Evolutionary conservation across 1,140 invertebrate genomes (phyloP), one percentile per base, ranked within the genome.

Genomic region (Whitmania pigra): DNA sequence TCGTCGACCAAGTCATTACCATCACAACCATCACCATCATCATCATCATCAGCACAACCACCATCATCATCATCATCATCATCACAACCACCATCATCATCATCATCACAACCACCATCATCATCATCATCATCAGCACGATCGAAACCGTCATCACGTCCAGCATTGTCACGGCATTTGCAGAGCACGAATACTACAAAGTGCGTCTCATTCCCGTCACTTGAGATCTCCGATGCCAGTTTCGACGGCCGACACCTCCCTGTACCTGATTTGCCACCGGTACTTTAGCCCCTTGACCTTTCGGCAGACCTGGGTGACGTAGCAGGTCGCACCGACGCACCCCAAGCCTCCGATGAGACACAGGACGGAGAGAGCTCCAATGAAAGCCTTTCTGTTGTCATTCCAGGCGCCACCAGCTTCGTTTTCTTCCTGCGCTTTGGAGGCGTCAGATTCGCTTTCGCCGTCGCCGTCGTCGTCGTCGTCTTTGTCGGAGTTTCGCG

Each of bases 191-290:
- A 49, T 0, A 49, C 43, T 49, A 17, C 43, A 49, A 11, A n/a
- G n/a, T 17, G 43, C 11, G 0, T 49, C 43, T 17, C 43, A 13
- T 36, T 2, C n/a, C 31, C 31, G 9, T 49, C 43, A 49, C 43
- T 49, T 49, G 11, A 49, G 43, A 49, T 49, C 43, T 49, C 43
- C 43, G 43, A 49, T 49, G 43, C 43, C 15, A 13, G 69, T 70
- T n/a, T 74, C 73, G 17, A 74, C 73, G 18, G 72, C 71, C 25
- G 73, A 74, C 25, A 74, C 71, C 49, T 74, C 73, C 40, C 73
- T 29, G 60, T 74, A 74, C 29, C 73, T 49, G 15, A 74, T 70
- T 36, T 74, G 73, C 71, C 73, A 68, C 25, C 67, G 20, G 40
- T 74, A 74, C 43, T 71, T 55, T 4, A 72, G 71, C 22, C 57